Evolutionary conservation across 2,888 invertebrate species (phyloP).

Genomic region (Oeneis ivallda): DNA sequence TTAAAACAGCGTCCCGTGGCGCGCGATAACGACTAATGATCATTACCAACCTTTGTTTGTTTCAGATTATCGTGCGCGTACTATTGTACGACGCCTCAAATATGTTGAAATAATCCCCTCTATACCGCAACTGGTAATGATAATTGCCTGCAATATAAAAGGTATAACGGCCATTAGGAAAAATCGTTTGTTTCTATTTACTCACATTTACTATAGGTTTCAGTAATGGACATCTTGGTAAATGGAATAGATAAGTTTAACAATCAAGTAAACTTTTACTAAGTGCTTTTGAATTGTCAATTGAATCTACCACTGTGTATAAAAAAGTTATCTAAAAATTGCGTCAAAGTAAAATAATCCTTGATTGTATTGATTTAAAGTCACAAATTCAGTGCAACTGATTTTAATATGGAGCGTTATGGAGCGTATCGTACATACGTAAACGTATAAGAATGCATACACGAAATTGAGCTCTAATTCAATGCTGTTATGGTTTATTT

Average conservation of each 20-base stretch:
- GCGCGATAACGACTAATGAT: conserved; percentile 62
- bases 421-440: too few relatives aligned
- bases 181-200: conserved; percentile 10
- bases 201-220: background rate
- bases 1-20: conserved; percentile 53
- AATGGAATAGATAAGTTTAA: background rate
- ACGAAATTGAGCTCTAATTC: too few relatives aligned
- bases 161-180: conserved; percentile 1
- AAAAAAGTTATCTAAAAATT: too few relatives aligned
- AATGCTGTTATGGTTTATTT: too few relatives aligned
- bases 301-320: too few relatives aligned
- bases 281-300: too few relatives aligned
- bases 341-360: too few relatives aligned
- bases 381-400: too few relatives aligned
- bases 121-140: conserved; percentile 11
- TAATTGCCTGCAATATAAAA: conserved; percentile 17
- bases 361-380: too few relatives aligned
- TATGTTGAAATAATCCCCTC: conserved; percentile 30
- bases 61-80: conserved; percentile 37
- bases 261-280: too few relatives aligned
- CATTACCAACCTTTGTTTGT: conserved; percentile 51
- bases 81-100: conserved; percentile 28
- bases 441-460: too few relatives aligned
- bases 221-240: background rate
- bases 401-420: too few relatives aligned